Conservation (phyloP, 2,888 invertebrate species). For the Drosophila hawaiiensis region DNA sequence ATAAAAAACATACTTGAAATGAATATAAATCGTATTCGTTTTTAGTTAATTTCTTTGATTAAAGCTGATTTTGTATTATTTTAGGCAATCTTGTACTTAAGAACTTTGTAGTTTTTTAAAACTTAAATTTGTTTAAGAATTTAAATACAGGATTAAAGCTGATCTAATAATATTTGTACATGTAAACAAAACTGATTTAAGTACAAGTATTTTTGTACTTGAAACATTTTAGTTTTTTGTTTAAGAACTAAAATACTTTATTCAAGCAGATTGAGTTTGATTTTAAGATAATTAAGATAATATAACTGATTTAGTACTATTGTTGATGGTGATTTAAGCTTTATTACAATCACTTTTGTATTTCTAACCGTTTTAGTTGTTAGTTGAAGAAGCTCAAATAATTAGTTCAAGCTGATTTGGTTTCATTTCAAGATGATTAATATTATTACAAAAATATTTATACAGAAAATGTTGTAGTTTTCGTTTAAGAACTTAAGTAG, state of each 20-base stretch:
- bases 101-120: no score
- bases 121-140: neutral
- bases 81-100: no score
- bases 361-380: neutral
- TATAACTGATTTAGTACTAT: neutral
- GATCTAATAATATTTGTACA: neutral
- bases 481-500: neutral
- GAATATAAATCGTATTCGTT: accelerated
- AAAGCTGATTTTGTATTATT: neutral
- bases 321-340: neutral
- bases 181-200: neutral
- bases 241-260: neutral
- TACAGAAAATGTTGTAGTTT: no score
- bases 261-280: neutral
- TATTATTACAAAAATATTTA: neutral
- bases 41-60: neutral
- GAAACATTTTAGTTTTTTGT: neutral
- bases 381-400: neutral
- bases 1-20: neutral
- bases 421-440: neutral
- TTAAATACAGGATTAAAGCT: neutral
- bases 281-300: neutral
- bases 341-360: neutral
- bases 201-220: neutral
- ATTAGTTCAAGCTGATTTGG: neutral